phyloP scores from a whole-genome alignment of 2,797 vertebrate species.

The Allobates femoralis region DNA sequence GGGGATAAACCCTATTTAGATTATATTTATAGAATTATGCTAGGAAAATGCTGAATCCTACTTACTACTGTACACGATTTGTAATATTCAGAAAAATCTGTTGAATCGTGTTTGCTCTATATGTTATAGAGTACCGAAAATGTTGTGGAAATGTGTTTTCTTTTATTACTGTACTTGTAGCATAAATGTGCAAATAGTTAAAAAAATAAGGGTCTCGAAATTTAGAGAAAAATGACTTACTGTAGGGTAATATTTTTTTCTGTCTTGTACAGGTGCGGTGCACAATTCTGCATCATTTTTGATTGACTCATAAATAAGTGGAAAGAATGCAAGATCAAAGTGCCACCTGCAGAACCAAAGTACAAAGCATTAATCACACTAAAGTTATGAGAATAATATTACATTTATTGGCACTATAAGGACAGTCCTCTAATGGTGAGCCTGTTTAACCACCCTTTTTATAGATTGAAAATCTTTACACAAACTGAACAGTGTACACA shows the following conservation, averaged over 20 bases:
- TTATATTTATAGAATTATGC: background rate
- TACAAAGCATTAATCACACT: constrained; percentile 59
- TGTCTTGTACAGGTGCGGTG: constrained; percentile 56
- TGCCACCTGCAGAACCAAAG: constrained; percentile 63
- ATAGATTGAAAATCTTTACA: constrained; percentile 48
- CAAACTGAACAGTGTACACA: constrained; percentile 18
- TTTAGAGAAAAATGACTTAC: constrained; percentile 54
- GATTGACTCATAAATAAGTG: constrained; percentile 63
- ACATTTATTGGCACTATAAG: constrained; percentile 61
- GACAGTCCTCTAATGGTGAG: constrained; percentile 41
- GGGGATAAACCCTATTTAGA: too few relatives aligned
- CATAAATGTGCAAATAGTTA: constrained; percentile 21
- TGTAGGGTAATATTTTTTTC: constrained; percentile 54
- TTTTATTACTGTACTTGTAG: background rate
- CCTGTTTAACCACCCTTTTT: constrained; percentile 44
- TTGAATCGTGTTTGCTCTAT: background rate
- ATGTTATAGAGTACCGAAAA: background rate
- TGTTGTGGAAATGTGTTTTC: background rate
- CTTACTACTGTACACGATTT: too few relatives aligned
- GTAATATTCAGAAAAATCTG: too few relatives aligned
- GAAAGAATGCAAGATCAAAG: constrained; percentile 62
- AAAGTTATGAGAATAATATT: constrained; percentile 58
- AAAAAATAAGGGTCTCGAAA: constrained; percentile 7
- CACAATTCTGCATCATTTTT: constrained; percentile 57
- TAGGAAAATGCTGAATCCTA: background rate